Base-by-base conservation (phyloP, 2,113 vertebrate species). In the Ariopsis seemanni region DNA sequence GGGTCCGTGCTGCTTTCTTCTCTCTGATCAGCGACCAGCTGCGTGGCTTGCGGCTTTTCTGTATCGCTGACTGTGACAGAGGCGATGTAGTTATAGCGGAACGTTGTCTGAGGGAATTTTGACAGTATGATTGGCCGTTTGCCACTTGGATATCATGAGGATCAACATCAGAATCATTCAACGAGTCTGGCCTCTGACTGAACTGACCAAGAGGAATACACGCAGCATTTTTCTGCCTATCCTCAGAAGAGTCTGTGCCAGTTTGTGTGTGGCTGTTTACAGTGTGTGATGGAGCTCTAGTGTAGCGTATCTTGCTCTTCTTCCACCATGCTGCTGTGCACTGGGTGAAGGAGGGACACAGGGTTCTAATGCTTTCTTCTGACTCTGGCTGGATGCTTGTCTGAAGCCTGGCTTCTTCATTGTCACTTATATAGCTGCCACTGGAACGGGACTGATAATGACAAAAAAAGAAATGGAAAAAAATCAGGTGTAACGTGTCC, bases 1-100 rank as follows among this genome's bases (percentile, higher is more conserved):
- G 78, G 20, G 88, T 91, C 84, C 82, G 87, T 30, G 90, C 90
- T 0, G 90, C 90, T 63, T 91, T 91, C 67, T 89, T 88, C 69
- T 91, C 88, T 50, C 85, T 86, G 63, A 91, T 89, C 84, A 91
- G 86, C 7, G 75, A 82, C 55, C 86, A 89, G 67, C 74, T 86
- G 15, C 87, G 81, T 25, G 79, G 58, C 63, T 83, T 91, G 2
- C 77, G 75, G 58, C 53, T 60, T 52, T 42, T 81, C 55, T 81
- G 81, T 3, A 7, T 58, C 11, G 9, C 5, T 22, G 20, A 27
- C 18, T 58, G 77, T 12, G 60, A 52, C 58, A 74, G 63, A 86
- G 72, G 1, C 7, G 83, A 25, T 15, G 25, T 79, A 57, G 48
- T 69, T 20, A 5, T 4, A 25, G 74, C 22, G 27, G 74, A 12